These are phyloP conservation scores for Plecturocebus donacophilus DNA, from an alignment of 2,113 vertebrate species.

Conservation along the genomic window DNA sequence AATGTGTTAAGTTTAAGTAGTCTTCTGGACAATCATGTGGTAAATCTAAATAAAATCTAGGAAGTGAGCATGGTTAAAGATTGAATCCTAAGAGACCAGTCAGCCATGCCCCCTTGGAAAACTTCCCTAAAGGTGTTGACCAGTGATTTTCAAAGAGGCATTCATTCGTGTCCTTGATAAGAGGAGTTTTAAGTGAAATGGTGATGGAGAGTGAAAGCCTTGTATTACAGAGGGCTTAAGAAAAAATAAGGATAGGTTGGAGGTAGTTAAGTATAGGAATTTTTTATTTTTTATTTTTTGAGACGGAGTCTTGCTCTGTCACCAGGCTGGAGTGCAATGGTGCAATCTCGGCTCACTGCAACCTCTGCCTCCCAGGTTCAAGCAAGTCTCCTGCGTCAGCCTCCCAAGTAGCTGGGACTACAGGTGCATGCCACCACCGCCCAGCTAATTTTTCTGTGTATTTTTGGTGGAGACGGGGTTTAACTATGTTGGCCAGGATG, in stretches of 20 bases:
- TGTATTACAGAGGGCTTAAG: not conserved
- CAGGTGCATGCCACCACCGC: too few species aligned
- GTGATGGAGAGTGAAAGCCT: not conserved
- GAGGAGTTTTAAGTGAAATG: not conserved
- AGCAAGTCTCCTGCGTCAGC: too few species aligned
- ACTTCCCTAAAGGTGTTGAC: not conserved
- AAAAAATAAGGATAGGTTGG: not conserved
- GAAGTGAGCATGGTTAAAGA: not conserved
- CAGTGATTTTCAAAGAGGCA: not conserved
- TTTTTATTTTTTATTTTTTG: too few species aligned
- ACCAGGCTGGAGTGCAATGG: too few species aligned
- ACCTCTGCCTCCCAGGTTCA: too few species aligned
- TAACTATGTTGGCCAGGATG: too few species aligned
- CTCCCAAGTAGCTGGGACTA: too few species aligned
- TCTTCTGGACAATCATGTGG: not conserved
- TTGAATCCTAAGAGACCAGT: not conserved
- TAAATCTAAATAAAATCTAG: not conserved
- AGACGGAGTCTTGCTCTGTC: too few species aligned
- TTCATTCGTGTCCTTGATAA: not conserved
- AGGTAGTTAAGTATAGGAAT: not conserved
- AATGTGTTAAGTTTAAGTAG: not conserved
- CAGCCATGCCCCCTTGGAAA: too few species aligned
- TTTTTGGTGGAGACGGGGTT: too few species aligned
- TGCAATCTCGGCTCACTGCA: too few species aligned
- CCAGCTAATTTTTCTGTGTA: too few species aligned